Percentiles rank a stretch among this genome's conserved stretches.
phyloP scores from a whole-genome alignment of 2,888 invertebrate species.

The Syrista parreyssii region DNA sequence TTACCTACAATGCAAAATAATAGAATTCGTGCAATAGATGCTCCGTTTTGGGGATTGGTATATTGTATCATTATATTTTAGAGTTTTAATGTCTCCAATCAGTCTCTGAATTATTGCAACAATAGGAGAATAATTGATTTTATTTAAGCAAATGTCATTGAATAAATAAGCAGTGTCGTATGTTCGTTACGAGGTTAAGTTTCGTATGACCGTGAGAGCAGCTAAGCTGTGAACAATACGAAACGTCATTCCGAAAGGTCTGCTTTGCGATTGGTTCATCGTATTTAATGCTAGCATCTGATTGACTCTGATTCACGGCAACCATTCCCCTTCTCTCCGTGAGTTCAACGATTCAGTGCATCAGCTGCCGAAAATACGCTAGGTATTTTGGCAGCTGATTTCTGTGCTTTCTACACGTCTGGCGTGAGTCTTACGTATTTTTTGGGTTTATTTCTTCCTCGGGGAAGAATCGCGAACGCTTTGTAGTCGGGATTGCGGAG shows the following conservation, averaged over 20 bases:
- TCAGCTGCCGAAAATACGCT: slow-evolving; percentile 42
- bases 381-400: slow-evolving; percentile 53
- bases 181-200: background rate
- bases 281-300: background rate
- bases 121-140: background rate
- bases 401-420: slow-evolving; percentile 17
- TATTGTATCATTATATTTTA: background rate
- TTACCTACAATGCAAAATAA: background rate
- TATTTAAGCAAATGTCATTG: background rate
- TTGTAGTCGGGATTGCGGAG: background rate
- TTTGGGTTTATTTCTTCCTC: background rate
- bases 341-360: slow-evolving; percentile 33
- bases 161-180: background rate
- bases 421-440: background rate
- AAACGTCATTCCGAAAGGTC: slow-evolving; percentile 7
- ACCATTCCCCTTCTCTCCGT: slow-evolving; percentile 27
- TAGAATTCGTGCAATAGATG: background rate
- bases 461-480: background rate
- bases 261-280: slow-evolving; percentile 30
- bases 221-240: background rate
- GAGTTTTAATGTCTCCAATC: background rate
- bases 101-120: background rate
- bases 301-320: background rate
- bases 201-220: background rate
- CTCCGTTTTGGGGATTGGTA: background rate